Percentiles rank a stretch among this genome's conserved stretches.
phyloP scores from a whole-genome alignment of 1,140 invertebrate genomes.

The Saccostrea glomerata region DNA sequence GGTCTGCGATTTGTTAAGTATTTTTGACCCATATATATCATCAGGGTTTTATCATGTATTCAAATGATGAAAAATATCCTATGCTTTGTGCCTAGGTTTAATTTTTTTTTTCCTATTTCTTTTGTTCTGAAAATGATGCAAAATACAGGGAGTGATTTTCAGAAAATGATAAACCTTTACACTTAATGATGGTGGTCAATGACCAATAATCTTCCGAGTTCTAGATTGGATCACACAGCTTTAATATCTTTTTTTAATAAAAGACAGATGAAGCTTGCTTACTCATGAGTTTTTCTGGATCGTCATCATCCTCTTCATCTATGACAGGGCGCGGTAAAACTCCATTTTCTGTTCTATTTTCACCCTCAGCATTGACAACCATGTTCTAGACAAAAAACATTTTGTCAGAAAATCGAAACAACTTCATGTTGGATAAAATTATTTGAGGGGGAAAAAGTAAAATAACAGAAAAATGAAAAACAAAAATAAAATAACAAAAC shows the following conservation, averaged over 20 bases:
- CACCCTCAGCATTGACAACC: constrained; percentile 17
- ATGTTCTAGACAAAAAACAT: background rate
- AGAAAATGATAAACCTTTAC: no score
- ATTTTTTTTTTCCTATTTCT: no score
- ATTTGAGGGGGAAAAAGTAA: background rate
- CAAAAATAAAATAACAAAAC: background rate
- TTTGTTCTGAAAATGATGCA: no score
- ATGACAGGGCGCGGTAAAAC: background rate
- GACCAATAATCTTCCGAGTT: no score
- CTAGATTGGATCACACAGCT: background rate
- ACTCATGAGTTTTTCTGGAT: constrained; percentile 86
- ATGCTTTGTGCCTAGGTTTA: no score
- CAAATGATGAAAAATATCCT: no score
- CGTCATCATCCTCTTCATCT: constrained; percentile 92
- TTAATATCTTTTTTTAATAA: no score
- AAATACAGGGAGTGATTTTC: no score
- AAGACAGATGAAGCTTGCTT: constrained; percentile 48
- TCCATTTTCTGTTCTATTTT: constrained; percentile 9
- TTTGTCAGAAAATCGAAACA: background rate
- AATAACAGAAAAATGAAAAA: background rate
- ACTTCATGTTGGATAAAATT: background rate
- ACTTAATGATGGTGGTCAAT: no score
- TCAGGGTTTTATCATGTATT: no score
- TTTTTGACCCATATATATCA: no score
- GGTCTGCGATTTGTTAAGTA: no score